These are phyloP conservation scores for Myripristis jacobus DNA, from an alignment of 2,797 vertebrate species.

Conservation along the genomic window DNA sequence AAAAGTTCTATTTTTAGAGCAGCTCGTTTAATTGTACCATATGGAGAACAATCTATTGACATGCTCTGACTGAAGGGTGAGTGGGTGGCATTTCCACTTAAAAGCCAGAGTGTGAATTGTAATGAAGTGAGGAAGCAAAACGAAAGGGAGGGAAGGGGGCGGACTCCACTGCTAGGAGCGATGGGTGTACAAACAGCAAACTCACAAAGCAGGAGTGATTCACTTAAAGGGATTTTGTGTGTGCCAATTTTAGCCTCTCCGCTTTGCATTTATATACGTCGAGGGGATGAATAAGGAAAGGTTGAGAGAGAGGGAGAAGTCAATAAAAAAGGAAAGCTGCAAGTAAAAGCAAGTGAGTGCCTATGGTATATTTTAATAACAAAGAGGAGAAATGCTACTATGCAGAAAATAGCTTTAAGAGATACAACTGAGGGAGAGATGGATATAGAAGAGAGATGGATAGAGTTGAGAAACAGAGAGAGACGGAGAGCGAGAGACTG, in stretches of 20 bases:
- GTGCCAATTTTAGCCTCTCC: constrained; percentile 69
- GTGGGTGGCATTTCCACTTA: constrained; percentile 79
- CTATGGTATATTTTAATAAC: neutral
- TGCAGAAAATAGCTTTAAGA: neutral
- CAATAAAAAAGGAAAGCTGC: constrained; percentile 1
- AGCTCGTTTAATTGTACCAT: constrained; percentile 62
- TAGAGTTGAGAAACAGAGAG: neutral
- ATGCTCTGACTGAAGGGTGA: constrained; percentile 66
- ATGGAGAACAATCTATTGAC: constrained; percentile 71
- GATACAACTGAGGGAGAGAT: neutral
- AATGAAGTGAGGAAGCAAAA: constrained; percentile 74
- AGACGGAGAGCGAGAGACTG: constrained; percentile 21
- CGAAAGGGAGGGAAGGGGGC: constrained; percentile 25
- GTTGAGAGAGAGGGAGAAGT: neutral
- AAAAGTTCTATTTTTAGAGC: constrained; percentile 67
- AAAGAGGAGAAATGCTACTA: neutral
- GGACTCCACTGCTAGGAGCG: constrained; percentile 54
- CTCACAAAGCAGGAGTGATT: constrained; percentile 73
- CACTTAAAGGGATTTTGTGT: constrained; percentile 76
- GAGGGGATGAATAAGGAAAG: constrained; percentile 57
- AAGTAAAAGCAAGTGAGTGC: constrained; percentile 2
- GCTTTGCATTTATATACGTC: constrained; percentile 62
- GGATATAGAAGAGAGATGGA: constrained; percentile 10
- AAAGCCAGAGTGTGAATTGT: constrained; percentile 72
- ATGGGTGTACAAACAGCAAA: constrained; percentile 62